These are phyloP conservation scores for Oreochromis aureus DNA, from an alignment of 2,113 vertebrate genomes.

Conservation along the genomic window DNA sequence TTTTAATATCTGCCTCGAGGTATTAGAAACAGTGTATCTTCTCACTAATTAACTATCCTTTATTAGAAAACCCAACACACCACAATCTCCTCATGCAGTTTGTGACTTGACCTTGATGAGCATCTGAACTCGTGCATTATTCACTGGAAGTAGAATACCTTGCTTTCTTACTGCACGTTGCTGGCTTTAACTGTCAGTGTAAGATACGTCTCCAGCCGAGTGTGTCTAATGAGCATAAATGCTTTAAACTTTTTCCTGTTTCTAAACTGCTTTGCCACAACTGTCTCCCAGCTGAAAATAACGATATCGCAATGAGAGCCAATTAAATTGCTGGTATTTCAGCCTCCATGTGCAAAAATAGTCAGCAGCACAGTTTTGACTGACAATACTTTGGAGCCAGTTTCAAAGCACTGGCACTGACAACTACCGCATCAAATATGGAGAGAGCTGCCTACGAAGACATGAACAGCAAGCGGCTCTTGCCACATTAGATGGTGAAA, in stretches of 20 bases:
- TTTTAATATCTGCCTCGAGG: constrained; percentile 26
- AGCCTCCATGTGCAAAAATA: constrained; percentile 46
- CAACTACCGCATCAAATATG: constrained; percentile 36
- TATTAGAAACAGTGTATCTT: constrained; percentile 4
- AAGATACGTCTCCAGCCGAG: constrained; percentile 21
- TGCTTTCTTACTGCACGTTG: constrained; percentile 35
- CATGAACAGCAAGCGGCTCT: constrained; percentile 29
- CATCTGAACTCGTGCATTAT: constrained; percentile 64
- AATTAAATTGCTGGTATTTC: constrained; percentile 50
- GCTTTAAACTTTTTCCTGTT: constrained; percentile 50
- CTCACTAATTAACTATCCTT: constrained; percentile 52
- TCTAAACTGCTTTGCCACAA: constrained; percentile 34
- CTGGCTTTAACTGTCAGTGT: constrained; percentile 45
- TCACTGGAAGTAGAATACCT: constrained; percentile 45
- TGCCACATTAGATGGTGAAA: constrained; percentile 36
- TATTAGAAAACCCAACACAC: constrained; percentile 40
- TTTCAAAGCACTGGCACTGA: constrained; percentile 57
- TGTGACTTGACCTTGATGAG: constrained; percentile 56
- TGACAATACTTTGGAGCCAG: constrained; percentile 55
- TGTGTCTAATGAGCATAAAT: constrained; percentile 55
- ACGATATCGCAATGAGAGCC: constrained; percentile 26
- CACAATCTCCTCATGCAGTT: neutral
- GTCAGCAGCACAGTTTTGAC: constrained; percentile 26
- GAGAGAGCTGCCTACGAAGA: constrained; percentile 29
- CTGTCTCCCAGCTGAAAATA: constrained; percentile 53